phyloP scores from a whole-genome alignment of 2,888 invertebrate species.

The Dynastes tityus region DNA sequence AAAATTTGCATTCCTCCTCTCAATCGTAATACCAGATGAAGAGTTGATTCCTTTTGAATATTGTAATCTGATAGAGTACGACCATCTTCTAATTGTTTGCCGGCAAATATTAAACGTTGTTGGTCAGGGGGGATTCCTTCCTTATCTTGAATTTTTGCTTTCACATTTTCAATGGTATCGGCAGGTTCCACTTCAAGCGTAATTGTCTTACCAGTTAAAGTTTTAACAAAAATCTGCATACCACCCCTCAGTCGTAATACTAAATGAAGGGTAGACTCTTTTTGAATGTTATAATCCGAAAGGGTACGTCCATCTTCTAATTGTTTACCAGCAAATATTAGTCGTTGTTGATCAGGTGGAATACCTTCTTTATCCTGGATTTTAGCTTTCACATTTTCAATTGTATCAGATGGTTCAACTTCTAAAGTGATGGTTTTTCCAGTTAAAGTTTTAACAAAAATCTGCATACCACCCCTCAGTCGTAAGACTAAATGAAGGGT shows the following conservation, averaged over 20 bases:
- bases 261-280: conserved; percentile 95
- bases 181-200: conserved; percentile 94
- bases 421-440: conserved; percentile 75
- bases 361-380: conserved; percentile 94
- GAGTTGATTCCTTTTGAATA: conserved; percentile 64
- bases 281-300: conserved; percentile 95
- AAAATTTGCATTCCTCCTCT: conserved; percentile 95
- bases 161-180: conserved; percentile 96
- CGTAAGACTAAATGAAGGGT: conserved; percentile 95
- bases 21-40: conserved; percentile 78
- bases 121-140: conserved; percentile 94
- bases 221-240: conserved; percentile 99
- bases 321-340: conserved; percentile 94
- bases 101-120: conserved; percentile 92
- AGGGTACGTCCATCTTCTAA: conserved; percentile 94
- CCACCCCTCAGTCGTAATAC: conserved; percentile 96
- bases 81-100: conserved; percentile 95
- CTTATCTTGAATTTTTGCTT: conserved; percentile 93
- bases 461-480: conserved; percentile 93
- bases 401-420: conserved; percentile 87
- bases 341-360: conserved; percentile 90
- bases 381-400: conserved; percentile 95
- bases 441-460: conserved; percentile 88
- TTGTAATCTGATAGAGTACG: conserved; percentile 94
- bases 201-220: conserved; percentile 94